Conservation (phyloP, 2,797 vertebrate genomes). For the Sparidentex hasta region DNA sequence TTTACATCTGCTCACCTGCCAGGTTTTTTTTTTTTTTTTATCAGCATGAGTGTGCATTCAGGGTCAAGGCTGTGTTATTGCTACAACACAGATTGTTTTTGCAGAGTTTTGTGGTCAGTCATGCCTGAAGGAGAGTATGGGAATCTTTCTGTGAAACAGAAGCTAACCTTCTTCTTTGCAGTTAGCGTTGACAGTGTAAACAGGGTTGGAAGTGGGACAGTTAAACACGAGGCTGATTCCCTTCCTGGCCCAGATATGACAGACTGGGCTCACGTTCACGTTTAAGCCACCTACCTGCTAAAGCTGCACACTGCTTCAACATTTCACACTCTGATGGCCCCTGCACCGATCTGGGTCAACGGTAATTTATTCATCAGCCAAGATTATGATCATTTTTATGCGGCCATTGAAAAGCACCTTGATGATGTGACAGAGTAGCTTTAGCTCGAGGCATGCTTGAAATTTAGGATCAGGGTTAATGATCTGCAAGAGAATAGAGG, state of each 20-base stretch:
- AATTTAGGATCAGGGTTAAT: slow-evolving; percentile 12
- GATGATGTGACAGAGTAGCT: not conserved
- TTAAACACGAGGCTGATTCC: slow-evolving; percentile 12
- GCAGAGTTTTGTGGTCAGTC: slow-evolving; percentile 53
- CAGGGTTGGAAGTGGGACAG: slow-evolving; percentile 56
- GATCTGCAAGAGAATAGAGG: not conserved
- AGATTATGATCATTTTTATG: slow-evolving; percentile 21
- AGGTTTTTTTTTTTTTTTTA: slow-evolving; percentile 27
- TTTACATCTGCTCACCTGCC: slow-evolving; percentile 48
- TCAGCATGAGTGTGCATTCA: slow-evolving; percentile 44
- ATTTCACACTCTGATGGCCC: slow-evolving; percentile 47
- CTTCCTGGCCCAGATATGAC: slow-evolving; percentile 24
- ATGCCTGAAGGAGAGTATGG: slow-evolving; percentile 58
- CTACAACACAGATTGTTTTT: slow-evolving; percentile 70
- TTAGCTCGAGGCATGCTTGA: not conserved
- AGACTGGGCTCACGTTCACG: slow-evolving; percentile 50
- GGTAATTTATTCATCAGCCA: slow-evolving; percentile 26
- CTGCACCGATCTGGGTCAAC: slow-evolving; percentile 24
- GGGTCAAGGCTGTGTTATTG: slow-evolving; percentile 72
- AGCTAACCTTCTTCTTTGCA: slow-evolving; percentile 36
- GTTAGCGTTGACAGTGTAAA: slow-evolving; percentile 62
- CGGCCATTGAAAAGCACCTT: slow-evolving; percentile 6
- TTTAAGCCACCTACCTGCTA: slow-evolving; percentile 64
- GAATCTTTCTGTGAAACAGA: slow-evolving; percentile 45
- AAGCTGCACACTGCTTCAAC: slow-evolving; percentile 37